phyloP scores from a whole-genome alignment of 2,797 vertebrate species.

The Peromyscus aztecus region DNA sequence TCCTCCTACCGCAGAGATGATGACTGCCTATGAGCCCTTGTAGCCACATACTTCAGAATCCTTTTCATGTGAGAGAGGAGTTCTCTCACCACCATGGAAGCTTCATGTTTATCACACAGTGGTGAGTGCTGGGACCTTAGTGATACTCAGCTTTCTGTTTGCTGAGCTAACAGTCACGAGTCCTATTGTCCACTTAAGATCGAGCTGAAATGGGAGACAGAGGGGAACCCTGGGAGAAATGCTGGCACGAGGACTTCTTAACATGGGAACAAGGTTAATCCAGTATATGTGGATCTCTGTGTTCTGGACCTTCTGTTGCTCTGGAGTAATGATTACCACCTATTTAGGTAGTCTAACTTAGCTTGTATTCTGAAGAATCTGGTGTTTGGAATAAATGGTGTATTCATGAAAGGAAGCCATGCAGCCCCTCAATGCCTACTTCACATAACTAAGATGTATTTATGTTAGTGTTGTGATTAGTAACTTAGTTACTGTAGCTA shows the following conservation, averaged over 20 bases:
- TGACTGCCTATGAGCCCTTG: not conserved
- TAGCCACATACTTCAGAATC: not conserved
- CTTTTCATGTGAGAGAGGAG: not conserved
- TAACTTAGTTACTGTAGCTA: too few relatives aligned
- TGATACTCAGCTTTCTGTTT: not conserved
- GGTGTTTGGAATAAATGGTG: slow-evolving; percentile 78
- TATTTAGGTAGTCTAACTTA: slow-evolving; percentile 70
- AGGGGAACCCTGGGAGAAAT: not conserved
- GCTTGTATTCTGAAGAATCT: slow-evolving; percentile 76
- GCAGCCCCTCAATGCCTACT: slow-evolving; percentile 4
- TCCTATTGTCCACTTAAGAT: not conserved
- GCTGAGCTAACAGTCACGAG: not conserved
- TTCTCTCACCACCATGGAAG: not conserved
- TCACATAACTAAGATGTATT: slow-evolving; percentile 76
- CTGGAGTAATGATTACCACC: slow-evolving; percentile 76
- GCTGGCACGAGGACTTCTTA: not conserved
- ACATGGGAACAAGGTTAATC: not conserved
- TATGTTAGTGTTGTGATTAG: slow-evolving; percentile 70
- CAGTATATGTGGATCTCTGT: not conserved
- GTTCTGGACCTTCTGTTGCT: slow-evolving; percentile 26
- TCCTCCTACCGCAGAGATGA: not conserved
- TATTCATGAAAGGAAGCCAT: slow-evolving; percentile 79
- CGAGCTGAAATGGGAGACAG: not conserved
- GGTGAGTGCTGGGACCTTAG: not conserved
- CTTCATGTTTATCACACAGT: not conserved